Evolutionary conservation across 2,888 invertebrate genomes (phyloP), one percentile per base, ranked within the genome.

Genomic region (Troilus luridus): DNA sequence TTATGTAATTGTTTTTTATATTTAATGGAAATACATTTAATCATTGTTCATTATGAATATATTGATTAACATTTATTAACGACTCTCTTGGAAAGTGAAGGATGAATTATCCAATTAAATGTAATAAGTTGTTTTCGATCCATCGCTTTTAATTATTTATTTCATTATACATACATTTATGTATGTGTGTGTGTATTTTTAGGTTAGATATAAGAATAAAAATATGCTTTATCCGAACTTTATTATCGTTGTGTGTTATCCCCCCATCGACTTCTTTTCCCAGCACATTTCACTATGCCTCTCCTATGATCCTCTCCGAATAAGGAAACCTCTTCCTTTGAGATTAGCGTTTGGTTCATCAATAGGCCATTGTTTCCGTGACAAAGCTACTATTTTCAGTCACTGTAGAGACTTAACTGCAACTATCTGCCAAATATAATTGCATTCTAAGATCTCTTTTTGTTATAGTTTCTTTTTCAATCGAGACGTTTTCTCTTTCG

Each of bases 381-480:
- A 0, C 27, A 8, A 27, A 41, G 72, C 72, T 41, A 41, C 72
- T 77, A 77, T 77, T 41, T 77, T 41, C 72, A 77, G n/a, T 41
- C 72, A 41, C 17, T 27, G 0, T 27, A 12, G 14, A 3, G 72
- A 41, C 27, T 77, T 41, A 77, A 17, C 72, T 77, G 72, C 72
- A 77, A 77, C 27, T 77, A 77, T 77, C 41, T 27, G 72, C 27
- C 27, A 77, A 77, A 77, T 41, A 77, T 77, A 77, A 77, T 77
- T 77, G 72, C 72, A 19, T 27, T 41, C 41, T 17, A 9, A 41
- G 17, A 41, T 19, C 41, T 77, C 17, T 77, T 41, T 27, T 77
- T 27, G 72, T 41, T 77, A 77, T 77, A 77, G 72, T 77, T 77
- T 77, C 72, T 77, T 41, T 77, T 77, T 41, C 21, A 77, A 77